These are phyloP conservation scores for Anguilla anguilla DNA, from an alignment of 2,797 vertebrate species.

Conservation along the genomic window DNA sequence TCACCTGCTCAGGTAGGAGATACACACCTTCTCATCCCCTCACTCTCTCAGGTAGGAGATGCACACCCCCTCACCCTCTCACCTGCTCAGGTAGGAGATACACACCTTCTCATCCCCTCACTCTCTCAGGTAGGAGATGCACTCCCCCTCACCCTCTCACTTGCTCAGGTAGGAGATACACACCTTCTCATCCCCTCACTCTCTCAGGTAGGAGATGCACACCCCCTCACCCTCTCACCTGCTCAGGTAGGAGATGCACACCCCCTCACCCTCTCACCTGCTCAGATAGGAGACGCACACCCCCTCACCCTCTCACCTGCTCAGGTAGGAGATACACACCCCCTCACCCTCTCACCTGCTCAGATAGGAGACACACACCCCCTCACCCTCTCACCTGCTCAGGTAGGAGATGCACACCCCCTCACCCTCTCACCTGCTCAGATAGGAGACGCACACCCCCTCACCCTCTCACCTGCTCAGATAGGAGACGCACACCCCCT, in stretches of 20 bases:
- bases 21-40: neutral
- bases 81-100: too few species aligned
- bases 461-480: neutral
- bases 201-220: neutral
- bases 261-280: too few species aligned
- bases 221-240: neutral
- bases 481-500: neutral
- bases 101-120: neutral
- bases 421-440: neutral
- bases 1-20: neutral
- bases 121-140: neutral
- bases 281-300: neutral
- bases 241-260: neutral
- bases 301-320: neutral
- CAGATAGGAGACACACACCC: neutral
- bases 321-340: neutral
- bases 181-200: neutral
- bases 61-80: too few species aligned
- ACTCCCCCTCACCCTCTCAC: neutral
- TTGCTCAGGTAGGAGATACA: slow-evolving; percentile 6
- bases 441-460: neutral
- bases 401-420: neutral
- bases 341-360: neutral
- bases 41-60: neutral
- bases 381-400: neutral